These are phyloP conservation scores for Bombus terrestris DNA, from an alignment of 1,140 invertebrate genomes.

Conservation along the genomic window DNA sequence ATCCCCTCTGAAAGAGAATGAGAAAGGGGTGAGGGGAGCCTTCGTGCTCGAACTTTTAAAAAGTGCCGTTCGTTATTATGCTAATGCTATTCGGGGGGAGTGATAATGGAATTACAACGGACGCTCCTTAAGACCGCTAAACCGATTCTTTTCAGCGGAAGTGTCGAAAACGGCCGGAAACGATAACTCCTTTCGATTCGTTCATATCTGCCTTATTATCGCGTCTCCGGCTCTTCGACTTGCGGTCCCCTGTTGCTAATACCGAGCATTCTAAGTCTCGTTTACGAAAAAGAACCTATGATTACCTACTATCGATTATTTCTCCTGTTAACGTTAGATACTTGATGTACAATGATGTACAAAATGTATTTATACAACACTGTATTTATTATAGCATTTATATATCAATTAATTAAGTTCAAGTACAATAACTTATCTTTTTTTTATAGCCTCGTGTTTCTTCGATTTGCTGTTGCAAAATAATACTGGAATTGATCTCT, in stretches of 20 bases:
- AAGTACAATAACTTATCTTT: too few relatives aligned
- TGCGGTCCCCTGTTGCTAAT: background rate
- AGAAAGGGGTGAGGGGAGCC: background rate
- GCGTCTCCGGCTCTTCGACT: conserved; percentile 13
- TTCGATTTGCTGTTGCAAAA: background rate
- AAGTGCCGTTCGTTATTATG: conserved; percentile 70
- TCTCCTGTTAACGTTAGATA: too few relatives aligned
- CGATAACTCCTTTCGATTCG: conserved; percentile 54
- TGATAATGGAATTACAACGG: conserved; percentile 73
- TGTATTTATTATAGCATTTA: too few relatives aligned
- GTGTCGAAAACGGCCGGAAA: conserved; percentile 44
- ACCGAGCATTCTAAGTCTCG: too few relatives aligned
- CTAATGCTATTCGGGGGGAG: conserved; percentile 69
- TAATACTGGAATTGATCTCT: background rate
- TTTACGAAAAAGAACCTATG: too few relatives aligned
- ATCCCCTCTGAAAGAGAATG: conserved; percentile 5
- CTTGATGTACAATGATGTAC: too few relatives aligned
- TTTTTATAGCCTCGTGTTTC: background rate
- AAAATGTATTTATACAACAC: too few relatives aligned
- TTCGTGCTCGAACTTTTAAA: conserved; percentile 46
- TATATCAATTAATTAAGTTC: too few relatives aligned
- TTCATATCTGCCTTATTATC: conserved; percentile 50
- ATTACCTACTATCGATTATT: too few relatives aligned
- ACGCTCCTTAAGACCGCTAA: conserved; percentile 60
- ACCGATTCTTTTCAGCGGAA: conserved; percentile 55